Base-by-base conservation (phyloP, 2,797 vertebrate species). In the Halcyon chelicuti region DNA sequence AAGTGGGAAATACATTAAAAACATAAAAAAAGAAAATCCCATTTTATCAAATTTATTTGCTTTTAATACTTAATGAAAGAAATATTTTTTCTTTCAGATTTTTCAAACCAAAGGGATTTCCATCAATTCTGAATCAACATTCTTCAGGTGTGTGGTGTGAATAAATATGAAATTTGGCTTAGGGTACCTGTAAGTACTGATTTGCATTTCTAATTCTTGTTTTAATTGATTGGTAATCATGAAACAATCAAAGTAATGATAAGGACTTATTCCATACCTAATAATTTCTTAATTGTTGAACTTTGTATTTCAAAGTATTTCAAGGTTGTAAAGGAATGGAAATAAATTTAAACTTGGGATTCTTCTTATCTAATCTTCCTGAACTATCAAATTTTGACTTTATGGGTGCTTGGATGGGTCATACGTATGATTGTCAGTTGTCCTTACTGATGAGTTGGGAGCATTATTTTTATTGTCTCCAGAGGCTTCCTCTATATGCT, bases 21-120 rank as follows among this genome's bases (percentile, higher is more conserved):
- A 4, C 26, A 33, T 28, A 9, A 55, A 57, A 42, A 31, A 33
- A 51, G 1, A n/a, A 63, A n/a, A 12, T 1, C 5, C 5, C 3
- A 9, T 77, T 28, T 40, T 35, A 40, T 81, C 8, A 49, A 2
- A 19, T 52, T 60, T 80, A 2, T 62, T 80, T 67, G 4, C 14
- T 52, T 73, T 12, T 23, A 39, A 14, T 37, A 55, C 2, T 63
- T 52, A 42, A 42, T 28, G 35, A 82, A 86, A 42, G n/a, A 81
- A 88, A 35, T 1, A 58, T 3, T 22, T 55, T 54, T 82, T 76
- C 22, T 17, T 78, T n/a, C 4, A 39, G 35, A 54, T 86, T 68
- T 68, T 81, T 13, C 21, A 78, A 68, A 51, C 4, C 19, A 66
- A 75, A 84, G 18, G 6, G 1, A 28, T 66, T 79, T 82, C 39